Conservation (phyloP, 2,888 invertebrate genomes). For the Alviniconcha strummeri region DNA sequence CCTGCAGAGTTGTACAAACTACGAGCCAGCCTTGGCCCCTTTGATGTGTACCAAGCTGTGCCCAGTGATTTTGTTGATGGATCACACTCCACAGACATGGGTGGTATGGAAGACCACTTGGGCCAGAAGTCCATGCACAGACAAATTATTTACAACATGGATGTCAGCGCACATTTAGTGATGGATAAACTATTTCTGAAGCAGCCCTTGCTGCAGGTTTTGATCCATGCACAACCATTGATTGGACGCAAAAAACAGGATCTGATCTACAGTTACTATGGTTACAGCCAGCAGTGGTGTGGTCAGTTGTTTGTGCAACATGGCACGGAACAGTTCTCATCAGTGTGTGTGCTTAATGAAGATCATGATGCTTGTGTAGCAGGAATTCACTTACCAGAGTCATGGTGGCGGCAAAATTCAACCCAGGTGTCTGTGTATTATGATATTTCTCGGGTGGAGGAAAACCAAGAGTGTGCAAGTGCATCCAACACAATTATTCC, state of each 20-base stretch:
- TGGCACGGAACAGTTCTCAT: constrained; percentile 80
- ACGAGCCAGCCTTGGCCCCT: constrained; percentile 93
- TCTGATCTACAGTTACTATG: constrained; percentile 39
- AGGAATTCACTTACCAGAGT: constrained; percentile 89
- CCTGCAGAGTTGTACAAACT: constrained; percentile 93
- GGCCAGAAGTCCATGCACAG: constrained; percentile 46
- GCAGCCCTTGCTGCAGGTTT: constrained; percentile 91
- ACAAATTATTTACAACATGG: constrained; percentile 76
- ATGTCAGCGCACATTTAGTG: constrained; percentile 96
- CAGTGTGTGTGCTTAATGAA: constrained; percentile 94
- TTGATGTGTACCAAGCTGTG: constrained; percentile 95
- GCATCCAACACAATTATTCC: constrained; percentile 63
- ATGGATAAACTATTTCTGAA: constrained; percentile 89
- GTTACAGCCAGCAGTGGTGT: constrained; percentile 58
- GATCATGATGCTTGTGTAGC: constrained; percentile 92
- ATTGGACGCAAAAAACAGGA: constrained; percentile 38
- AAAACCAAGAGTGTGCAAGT: constrained; percentile 65
- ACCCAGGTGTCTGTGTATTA: constrained; percentile 86
- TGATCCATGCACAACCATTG: constrained; percentile 87
- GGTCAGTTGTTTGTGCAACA: constrained; percentile 70
- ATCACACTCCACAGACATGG: not conserved
- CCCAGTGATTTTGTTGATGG: constrained; percentile 78
- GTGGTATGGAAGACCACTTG: constrained; percentile 17
- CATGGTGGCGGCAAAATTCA: constrained; percentile 84
- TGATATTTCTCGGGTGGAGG: constrained; percentile 80